These are phyloP conservation scores for Sussaba pulchella DNA, from an alignment of 2,888 invertebrate species.

Conservation along the genomic window DNA sequence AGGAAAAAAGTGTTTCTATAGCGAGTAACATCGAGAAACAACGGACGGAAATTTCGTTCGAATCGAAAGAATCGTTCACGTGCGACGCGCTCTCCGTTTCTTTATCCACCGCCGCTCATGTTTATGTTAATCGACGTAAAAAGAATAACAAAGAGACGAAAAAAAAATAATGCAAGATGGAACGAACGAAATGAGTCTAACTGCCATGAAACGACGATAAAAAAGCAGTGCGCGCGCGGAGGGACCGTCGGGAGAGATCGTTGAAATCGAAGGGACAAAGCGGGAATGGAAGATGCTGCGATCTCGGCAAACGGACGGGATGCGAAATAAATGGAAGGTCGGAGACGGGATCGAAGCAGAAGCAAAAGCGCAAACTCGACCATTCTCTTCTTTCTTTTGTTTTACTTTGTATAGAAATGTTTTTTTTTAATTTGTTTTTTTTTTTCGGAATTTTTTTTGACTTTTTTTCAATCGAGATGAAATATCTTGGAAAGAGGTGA, in stretches of 20 bases:
- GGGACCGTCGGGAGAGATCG: constrained; percentile 19
- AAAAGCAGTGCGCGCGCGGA: constrained; percentile 24
- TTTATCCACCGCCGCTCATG: constrained; percentile 50
- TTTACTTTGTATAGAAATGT: constrained; percentile 46
- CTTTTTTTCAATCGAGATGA: constrained; percentile 30
- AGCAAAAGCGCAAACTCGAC: constrained; percentile 30
- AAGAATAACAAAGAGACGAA: neutral
- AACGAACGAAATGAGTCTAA: constrained; percentile 53
- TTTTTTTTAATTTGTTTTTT: constrained; percentile 9
- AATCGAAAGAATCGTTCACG: constrained; percentile 21
- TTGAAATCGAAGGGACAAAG: constrained; percentile 36
- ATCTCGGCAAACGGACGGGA: constrained; percentile 38
- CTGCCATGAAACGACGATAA: constrained; percentile 51
- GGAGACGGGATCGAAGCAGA: constrained; percentile 9
- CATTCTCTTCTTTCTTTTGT: constrained; percentile 34
- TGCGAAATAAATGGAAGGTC: constrained; percentile 52
- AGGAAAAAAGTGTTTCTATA: constrained; percentile 44
- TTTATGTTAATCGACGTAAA: constrained; percentile 60
- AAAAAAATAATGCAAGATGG: constrained; percentile 23
- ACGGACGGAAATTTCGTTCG: constrained; percentile 46
- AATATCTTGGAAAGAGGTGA: constrained; percentile 39
- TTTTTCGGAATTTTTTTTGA: neutral
- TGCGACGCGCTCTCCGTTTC: neutral
- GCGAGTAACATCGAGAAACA: constrained; percentile 23
- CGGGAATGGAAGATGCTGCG: constrained; percentile 48